phyloP scores from a whole-genome alignment of 2,888 invertebrate genomes.

The Epinotia demarniana region DNA sequence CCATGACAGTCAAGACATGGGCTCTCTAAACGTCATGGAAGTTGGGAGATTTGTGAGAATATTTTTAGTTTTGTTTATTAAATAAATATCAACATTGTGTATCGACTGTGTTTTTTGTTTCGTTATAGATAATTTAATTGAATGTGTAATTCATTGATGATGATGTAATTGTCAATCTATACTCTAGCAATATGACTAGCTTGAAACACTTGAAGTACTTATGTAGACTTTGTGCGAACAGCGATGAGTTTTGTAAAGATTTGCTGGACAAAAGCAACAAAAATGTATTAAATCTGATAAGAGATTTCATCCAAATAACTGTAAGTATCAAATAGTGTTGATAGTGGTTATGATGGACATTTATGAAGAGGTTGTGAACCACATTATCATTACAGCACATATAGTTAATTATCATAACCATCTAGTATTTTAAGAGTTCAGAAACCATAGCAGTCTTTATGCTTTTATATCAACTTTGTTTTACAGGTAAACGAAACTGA shows the following conservation, averaged over 20 bases:
- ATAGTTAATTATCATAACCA: not conserved
- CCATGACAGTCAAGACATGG: not conserved
- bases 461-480: not conserved
- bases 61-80: conserved; percentile 24
- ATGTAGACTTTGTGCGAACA: conserved; percentile 77
- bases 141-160: conserved; percentile 11
- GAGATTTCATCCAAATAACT: conserved; percentile 71
- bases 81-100: not conserved
- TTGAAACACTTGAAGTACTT: conserved; percentile 68
- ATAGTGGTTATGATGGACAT: not conserved
- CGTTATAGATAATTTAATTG: not conserved
- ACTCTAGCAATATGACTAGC: conserved; percentile 31
- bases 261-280: conserved; percentile 71
- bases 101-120: not conserved
- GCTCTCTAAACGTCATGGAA: conserved; percentile 29
- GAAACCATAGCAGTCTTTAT: not conserved
- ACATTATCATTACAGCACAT: too few species aligned
- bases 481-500: conserved; percentile 73
- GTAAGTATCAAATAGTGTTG: conserved; percentile 59
- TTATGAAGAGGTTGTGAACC: not conserved
- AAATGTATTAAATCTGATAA: conserved; percentile 69
- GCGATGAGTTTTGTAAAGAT: conserved; percentile 74
- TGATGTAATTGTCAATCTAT: conserved; percentile 1
- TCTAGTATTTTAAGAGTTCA: not conserved
- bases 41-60: conserved; percentile 26